These are phyloP conservation scores for Aplochiton taeniatus DNA, from an alignment of 2,797 vertebrate genomes.

Conservation along the genomic window DNA sequence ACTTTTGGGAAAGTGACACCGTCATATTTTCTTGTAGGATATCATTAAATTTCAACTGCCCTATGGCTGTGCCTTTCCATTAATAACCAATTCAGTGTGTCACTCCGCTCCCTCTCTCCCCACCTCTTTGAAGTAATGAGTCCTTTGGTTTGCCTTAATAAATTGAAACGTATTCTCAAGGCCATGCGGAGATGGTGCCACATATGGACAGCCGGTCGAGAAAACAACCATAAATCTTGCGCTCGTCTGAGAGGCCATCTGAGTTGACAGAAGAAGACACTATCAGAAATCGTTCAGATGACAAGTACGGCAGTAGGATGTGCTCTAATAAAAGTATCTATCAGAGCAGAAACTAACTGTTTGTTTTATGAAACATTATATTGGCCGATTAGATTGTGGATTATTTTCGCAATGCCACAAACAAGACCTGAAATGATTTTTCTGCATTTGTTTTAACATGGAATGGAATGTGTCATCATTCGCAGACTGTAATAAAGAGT, in stretches of 20 bases:
- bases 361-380: too few relatives aligned
- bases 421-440: too few relatives aligned
- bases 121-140: conserved; percentile 99
- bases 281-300: conserved; percentile 55
- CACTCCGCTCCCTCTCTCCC: conserved; percentile 80
- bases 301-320: conserved; percentile 21
- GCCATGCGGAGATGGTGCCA: conserved; percentile 96
- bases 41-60: conserved; percentile 99
- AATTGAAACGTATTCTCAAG: conserved; percentile 99
- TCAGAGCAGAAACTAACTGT: too few relatives aligned
- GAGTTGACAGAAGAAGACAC: conserved; percentile 87
- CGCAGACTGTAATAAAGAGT: conserved; percentile 33
- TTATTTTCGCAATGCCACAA: too few relatives aligned
- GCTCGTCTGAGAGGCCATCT: conserved; percentile 87
- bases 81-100: conserved; percentile 99
- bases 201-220: conserved; percentile 93
- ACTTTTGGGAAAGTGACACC: conserved; percentile 99
- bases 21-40: conserved; percentile 99
- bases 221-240: conserved; percentile 99
- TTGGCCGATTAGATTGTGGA: too few relatives aligned
- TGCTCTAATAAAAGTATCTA: too few relatives aligned
- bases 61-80: conserved; percentile 99
- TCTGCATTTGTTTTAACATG: too few relatives aligned
- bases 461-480: not conserved
- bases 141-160: conserved; percentile 99